A percentile compares a stretch with the other conserved stretches of the same genome.
Evolutionary conservation across 2,797 vertebrate species (phyloP).

Genomic region (Aphelocoma californica): DNA sequence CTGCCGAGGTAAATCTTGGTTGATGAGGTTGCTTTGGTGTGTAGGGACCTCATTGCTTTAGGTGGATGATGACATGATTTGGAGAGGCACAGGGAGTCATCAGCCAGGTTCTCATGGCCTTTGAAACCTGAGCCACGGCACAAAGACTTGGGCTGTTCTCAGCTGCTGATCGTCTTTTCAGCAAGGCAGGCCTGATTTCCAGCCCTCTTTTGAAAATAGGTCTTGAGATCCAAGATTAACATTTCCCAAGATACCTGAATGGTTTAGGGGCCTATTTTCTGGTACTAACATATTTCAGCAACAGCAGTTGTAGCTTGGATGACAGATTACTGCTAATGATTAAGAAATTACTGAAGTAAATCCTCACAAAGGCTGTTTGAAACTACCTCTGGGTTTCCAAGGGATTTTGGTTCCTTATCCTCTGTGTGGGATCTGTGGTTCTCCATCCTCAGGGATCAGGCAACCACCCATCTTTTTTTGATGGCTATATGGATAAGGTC

Average conservation of each 20-base stretch:
- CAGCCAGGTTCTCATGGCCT: neutral
- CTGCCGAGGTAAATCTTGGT: neutral
- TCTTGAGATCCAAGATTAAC: neutral
- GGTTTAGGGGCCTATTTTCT: neutral
- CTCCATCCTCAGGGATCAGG: neutral
- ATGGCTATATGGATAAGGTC: neutral
- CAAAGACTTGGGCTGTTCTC: neutral
- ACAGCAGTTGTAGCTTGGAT: neutral
- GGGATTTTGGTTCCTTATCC: neutral
- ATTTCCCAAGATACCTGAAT: neutral
- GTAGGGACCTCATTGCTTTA: neutral
- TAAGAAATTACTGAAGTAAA: neutral
- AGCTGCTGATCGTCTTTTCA: neutral
- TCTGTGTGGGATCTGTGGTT: neutral
- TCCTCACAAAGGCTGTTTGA: neutral
- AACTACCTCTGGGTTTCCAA: neutral
- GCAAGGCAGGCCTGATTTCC: neutral
- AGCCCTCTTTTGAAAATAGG: neutral
- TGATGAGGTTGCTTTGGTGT: neutral
- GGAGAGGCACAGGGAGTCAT: neutral
- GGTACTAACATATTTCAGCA: neutral
- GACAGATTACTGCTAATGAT: neutral
- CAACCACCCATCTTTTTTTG: neutral
- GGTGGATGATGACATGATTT: neutral
- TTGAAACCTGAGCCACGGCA: neutral